Percentiles rank a stretch among this genome's conserved stretches.
Conservation (phyloP, 2,113 vertebrate genomes). For the Apteryx mantelli region DNA sequence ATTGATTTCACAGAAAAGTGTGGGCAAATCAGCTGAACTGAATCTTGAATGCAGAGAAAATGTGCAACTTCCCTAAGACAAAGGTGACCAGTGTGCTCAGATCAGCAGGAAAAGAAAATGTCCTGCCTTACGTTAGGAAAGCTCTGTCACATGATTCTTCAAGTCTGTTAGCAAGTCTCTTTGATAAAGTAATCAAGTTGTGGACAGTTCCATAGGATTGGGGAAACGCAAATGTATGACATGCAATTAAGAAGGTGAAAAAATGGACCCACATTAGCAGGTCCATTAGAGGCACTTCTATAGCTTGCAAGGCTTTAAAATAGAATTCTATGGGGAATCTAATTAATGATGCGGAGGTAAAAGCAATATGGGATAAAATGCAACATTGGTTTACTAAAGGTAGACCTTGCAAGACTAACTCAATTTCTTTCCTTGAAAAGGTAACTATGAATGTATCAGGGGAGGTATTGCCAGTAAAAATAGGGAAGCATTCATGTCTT, state of each 20-base stretch:
- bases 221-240: conserved; percentile 10
- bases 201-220: neutral
- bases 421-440: conserved; percentile 16
- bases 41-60: neutral
- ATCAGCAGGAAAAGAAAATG: neutral
- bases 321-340: conserved; percentile 36
- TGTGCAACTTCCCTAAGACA: neutral
- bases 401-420: conserved; percentile 44
- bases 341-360: conserved; percentile 69
- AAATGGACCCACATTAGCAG: conserved; percentile 39
- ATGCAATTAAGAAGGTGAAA: conserved; percentile 39
- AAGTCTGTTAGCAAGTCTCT: neutral
- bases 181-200: neutral
- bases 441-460: conserved; percentile 13
- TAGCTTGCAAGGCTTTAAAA: conserved; percentile 44
- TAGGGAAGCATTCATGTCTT: conserved; percentile 14
- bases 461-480: conserved; percentile 52
- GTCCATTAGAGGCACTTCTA: conserved; percentile 48
- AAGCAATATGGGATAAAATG: conserved; percentile 64
- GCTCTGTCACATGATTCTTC: neutral
- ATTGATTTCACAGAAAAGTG: neutral
- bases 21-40: neutral
- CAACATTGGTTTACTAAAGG: conserved; percentile 55
- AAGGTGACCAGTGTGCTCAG: neutral
- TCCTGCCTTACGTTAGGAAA: neutral